Evolutionary conservation across 2,888 invertebrate genomes (phyloP), one percentile per base, ranked within the genome.

Genomic region (Drepana falcataria): DNA sequence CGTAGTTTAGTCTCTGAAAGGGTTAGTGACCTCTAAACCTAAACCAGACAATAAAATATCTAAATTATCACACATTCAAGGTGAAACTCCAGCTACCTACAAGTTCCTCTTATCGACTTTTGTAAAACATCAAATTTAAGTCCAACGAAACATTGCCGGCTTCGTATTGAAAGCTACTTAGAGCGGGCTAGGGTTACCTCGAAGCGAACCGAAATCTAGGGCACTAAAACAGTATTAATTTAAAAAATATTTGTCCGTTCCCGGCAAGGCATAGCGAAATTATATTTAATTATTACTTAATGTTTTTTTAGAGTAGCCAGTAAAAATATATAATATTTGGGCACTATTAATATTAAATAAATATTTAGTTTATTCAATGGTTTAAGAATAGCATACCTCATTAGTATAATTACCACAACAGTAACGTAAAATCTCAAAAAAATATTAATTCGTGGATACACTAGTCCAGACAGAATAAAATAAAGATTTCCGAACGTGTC

Each of bases 401-500:
- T n/a, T n/a, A n/a, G n/a, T n/a, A n/a, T n/a, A n/a, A n/a, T n/a
- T n/a, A n/a, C n/a, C n/a, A n/a, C n/a, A n/a, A n/a, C n/a, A n/a
- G n/a, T n/a, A n/a, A n/a, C n/a, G n/a, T n/a, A n/a, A n/a, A n/a
- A n/a, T n/a, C n/a, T n/a, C n/a, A n/a, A n/a, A n/a, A 44, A 6
- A 44, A 2, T 9, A 9, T 6, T 3, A 44, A 37, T 2, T 3
- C 4, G 37, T 44, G 44, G 44, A 9, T 9, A 44, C 44, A 6
- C 44, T 44, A 44, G 44, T 1, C 6, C 44, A 44, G 44, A 44
- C 41, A 9, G 40, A 41, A 51, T 51, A 51, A 51, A 51, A 51
- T 51, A 51, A 51, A 51, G 51, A 51, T 51, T 51, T 51, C 40
- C 41, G 41, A 51, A 51, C 41, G 51, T 40, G 40, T 34, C 33